Evolutionary conservation across 1,140 invertebrate genomes (phyloP).

Genomic region (Drosophila ercepeae): DNA sequence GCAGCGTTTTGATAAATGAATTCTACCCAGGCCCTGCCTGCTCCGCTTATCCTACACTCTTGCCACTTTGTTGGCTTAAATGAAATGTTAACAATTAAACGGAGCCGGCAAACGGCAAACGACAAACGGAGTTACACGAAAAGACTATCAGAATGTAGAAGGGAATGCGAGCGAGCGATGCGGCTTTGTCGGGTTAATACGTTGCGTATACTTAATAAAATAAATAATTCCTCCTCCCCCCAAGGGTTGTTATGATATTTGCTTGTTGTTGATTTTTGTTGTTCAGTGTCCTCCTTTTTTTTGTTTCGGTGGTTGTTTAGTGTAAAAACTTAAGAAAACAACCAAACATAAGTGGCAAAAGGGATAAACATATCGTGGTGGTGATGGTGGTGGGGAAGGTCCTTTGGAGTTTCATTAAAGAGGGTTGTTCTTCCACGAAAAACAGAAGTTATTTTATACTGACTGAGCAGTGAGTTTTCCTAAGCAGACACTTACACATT

Average conservation of each 20-base stretch:
- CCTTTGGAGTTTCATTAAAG: constrained; percentile 56
- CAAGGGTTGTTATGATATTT: constrained; percentile 50
- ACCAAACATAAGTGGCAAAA: constrained; percentile 62
- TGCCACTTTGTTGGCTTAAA: constrained; percentile 53
- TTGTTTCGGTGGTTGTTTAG: constrained; percentile 55
- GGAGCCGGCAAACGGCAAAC: constrained; percentile 61
- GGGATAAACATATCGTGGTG: constrained; percentile 40
- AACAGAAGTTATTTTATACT: constrained; percentile 72
- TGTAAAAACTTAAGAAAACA: constrained; percentile 71
- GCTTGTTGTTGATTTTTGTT: constrained; percentile 36
- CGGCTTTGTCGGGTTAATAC: constrained; percentile 43
- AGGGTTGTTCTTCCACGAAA: constrained; percentile 24
- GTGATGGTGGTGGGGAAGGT: not conserved
- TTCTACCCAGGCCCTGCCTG: constrained; percentile 29
- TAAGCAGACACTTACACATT: constrained; percentile 66
- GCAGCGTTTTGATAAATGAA: constrained; percentile 79
- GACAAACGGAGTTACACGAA: constrained; percentile 63
- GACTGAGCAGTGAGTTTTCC: constrained; percentile 44
- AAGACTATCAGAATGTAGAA: constrained; percentile 70
- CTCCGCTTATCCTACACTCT: not conserved
- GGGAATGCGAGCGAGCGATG: constrained; percentile 7
- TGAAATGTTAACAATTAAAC: constrained; percentile 82
- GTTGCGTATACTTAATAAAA: constrained; percentile 69
- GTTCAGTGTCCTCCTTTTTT: constrained; percentile 5
- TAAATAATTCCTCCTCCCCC: constrained; percentile 45